Percentiles rank a stretch among this genome's conserved stretches.
Evolutionary conservation across 2,888 invertebrate genomes (phyloP).

Genomic region (Phrixothrix hirtus): DNA sequence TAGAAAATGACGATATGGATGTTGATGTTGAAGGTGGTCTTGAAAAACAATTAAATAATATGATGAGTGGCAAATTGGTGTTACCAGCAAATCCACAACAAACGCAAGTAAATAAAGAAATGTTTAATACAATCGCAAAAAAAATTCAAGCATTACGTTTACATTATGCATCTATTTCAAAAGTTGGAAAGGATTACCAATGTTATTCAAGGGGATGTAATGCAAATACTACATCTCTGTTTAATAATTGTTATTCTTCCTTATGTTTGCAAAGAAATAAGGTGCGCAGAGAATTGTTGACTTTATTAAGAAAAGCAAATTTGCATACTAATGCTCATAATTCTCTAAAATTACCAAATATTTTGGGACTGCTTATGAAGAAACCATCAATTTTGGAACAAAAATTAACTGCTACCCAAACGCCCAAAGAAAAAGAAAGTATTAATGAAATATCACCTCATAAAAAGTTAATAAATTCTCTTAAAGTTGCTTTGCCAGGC

Average conservation of each 20-base stretch:
- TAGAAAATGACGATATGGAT: constrained; percentile 59
- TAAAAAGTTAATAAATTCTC: constrained; percentile 65
- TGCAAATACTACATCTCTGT: constrained; percentile 57
- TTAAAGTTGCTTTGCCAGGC: constrained; percentile 65
- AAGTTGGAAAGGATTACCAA: constrained; percentile 71
- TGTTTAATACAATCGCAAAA: constrained; percentile 64
- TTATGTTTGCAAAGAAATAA: constrained; percentile 75
- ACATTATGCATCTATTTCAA: constrained; percentile 71
- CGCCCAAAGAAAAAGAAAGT: constrained; percentile 35
- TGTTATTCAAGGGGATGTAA: constrained; percentile 76
- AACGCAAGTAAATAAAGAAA: constrained; percentile 58
- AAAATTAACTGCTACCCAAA: constrained; percentile 61
- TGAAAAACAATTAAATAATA: constrained; percentile 53
- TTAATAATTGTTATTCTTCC: constrained; percentile 77
- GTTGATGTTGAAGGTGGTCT: constrained; percentile 43
- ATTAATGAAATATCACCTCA: constrained; percentile 61
- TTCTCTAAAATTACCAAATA: constrained; percentile 56
- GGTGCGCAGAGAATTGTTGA: constrained; percentile 69
- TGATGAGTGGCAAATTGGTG: constrained; percentile 52
- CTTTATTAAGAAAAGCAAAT: constrained; percentile 67
- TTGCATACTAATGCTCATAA: constrained; percentile 58
- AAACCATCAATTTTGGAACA: constrained; percentile 75
- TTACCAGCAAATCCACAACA: constrained; percentile 38
- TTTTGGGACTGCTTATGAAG: constrained; percentile 47
- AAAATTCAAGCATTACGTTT: constrained; percentile 70